Conservation (phyloP, 1,140 invertebrate genomes). For the Lucilia cuprina region DNA sequence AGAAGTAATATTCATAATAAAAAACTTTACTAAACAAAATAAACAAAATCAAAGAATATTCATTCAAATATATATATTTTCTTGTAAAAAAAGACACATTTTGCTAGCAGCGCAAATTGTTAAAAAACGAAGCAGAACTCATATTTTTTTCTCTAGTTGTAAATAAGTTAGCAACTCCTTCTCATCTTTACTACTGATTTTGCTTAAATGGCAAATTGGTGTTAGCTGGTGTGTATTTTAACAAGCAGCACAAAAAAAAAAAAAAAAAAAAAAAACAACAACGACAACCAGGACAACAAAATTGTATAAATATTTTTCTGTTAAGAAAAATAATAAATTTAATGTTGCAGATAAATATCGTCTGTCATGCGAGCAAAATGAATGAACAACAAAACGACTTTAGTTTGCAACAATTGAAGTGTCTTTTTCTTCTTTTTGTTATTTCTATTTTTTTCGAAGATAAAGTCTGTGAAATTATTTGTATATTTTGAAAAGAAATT, state of each 20-base stretch:
- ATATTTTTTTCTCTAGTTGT: not conserved
- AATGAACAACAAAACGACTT: conserved; percentile 21
- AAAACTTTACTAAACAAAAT: not conserved
- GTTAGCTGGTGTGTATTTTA: not conserved
- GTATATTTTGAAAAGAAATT: not conserved
- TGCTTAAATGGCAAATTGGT: conserved; percentile 5
- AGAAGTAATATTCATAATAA: not conserved
- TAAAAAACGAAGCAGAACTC: not conserved
- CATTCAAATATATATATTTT: not conserved
- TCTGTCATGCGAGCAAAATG: conserved; percentile 43
- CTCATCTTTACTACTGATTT: not conserved
- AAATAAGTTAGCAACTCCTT: not conserved
- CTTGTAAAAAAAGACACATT: not conserved
- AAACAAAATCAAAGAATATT: not conserved
- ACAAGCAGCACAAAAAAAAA: not conserved
- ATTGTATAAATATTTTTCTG: too few relatives aligned
- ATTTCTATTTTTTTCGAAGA: not conserved
- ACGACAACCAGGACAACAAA: not conserved
- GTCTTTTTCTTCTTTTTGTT: not conserved
- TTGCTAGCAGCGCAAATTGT: not conserved
- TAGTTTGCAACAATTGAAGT: not conserved
- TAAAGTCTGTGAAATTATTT: conserved; percentile 2
- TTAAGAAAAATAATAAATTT: conserved; percentile 53
- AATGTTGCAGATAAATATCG: conserved; percentile 59
- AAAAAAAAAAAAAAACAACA: too few relatives aligned